phyloP scores from a whole-genome alignment of 2,888 invertebrate genomes.

The Tortricodes alternella region DNA sequence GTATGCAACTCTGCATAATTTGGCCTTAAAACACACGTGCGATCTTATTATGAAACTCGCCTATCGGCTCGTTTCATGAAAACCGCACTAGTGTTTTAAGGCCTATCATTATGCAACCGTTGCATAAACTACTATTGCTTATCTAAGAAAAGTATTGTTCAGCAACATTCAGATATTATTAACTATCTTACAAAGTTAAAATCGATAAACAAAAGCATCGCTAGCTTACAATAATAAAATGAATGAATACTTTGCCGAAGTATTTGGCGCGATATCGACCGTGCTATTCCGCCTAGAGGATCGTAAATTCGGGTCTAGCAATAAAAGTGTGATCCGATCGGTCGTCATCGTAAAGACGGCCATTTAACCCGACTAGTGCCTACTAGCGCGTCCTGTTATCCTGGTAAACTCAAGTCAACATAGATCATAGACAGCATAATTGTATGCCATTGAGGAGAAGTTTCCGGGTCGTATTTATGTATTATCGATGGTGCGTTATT shows the following conservation, averaged over 20 bases:
- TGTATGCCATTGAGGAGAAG: not conserved
- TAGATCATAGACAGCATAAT: not conserved
- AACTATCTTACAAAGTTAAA: not conserved
- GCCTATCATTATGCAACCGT: too few species aligned
- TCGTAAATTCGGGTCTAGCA: slow-evolving; percentile 28
- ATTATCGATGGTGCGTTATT: too few species aligned
- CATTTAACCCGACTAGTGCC: slow-evolving; percentile 27
- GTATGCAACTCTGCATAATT: too few species aligned
- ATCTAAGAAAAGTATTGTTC: too few species aligned
- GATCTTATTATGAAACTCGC: too few species aligned
- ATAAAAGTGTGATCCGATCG: slow-evolving; percentile 32
- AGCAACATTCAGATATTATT: not conserved
- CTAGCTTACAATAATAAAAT: slow-evolving; percentile 1
- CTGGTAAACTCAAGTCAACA: slow-evolving; percentile 15
- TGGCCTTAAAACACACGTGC: too few species aligned
- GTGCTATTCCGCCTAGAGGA: slow-evolving; percentile 2
- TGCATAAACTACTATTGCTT: too few species aligned
- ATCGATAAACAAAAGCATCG: not conserved
- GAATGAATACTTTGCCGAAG: slow-evolving; percentile 1
- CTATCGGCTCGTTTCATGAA: too few species aligned
- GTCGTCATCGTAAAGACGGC: slow-evolving; percentile 30
- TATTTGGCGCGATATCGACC: not conserved
- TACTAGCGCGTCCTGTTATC: slow-evolving; percentile 4
- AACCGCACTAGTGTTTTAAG: too few species aligned
- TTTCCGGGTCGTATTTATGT: too few species aligned